A percentile compares a stretch with the other conserved stretches of the same genome.
These are phyloP conservation scores for Papio anubis DNA, from an alignment of 2,113 vertebrate species.

Conservation along the genomic window DNA sequence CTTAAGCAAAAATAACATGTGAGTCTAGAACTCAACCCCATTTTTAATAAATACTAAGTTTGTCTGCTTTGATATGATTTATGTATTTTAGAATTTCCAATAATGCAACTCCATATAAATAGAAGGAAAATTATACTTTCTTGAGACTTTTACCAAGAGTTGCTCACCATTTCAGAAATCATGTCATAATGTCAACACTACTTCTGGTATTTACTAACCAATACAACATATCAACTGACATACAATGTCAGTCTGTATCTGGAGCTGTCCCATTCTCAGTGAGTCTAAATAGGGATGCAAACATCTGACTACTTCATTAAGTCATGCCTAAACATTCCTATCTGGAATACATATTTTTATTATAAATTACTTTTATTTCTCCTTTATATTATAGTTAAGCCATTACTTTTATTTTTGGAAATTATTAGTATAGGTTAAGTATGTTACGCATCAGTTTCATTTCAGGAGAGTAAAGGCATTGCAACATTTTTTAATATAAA, in stretches of 20 bases:
- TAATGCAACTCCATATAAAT: not conserved
- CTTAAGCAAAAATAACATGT: not conserved
- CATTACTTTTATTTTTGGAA: not conserved
- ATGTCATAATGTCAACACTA: not conserved
- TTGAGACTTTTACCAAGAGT: conserved; percentile 40
- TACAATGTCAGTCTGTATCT: not conserved
- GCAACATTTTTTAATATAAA: not conserved
- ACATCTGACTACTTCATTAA: conserved; percentile 37
- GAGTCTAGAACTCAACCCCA: not conserved
- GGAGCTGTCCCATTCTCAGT: not conserved
- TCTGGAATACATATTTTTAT: conserved; percentile 38
- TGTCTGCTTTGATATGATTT: not conserved
- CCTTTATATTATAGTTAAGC: not conserved
- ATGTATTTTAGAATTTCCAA: conserved; percentile 3
- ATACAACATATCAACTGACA: not conserved
- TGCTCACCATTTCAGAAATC: conserved; percentile 42
- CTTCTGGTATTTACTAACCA: conserved; percentile 39
- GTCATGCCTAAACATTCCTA: conserved; percentile 25
- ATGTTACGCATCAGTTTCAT: not conserved
- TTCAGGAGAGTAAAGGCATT: not conserved
- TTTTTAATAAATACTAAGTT: conserved; percentile 15
- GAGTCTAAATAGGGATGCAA: conserved; percentile 36
- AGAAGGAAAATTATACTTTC: not conserved
- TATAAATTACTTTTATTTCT: conserved; percentile 44
- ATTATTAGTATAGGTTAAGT: not conserved